Evolutionary conservation across 2,888 invertebrate genomes (phyloP).

Genomic region (Carcina quercana): DNA sequence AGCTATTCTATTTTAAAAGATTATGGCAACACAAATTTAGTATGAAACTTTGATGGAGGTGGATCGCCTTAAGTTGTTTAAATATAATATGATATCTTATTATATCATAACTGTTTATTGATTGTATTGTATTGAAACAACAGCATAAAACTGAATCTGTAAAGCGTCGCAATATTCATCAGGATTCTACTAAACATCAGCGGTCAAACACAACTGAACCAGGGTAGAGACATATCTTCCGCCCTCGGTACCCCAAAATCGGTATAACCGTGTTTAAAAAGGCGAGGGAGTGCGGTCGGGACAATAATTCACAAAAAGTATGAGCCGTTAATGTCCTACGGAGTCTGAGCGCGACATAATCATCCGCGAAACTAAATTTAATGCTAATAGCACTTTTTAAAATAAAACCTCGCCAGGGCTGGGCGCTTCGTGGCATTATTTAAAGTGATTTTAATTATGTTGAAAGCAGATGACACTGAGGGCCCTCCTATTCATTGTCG

Average conservation of each 20-base stretch:
- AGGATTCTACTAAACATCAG: too few species aligned
- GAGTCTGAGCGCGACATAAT: constrained; percentile 67
- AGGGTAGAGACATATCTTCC: too few species aligned
- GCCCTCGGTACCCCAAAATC: constrained; percentile 30
- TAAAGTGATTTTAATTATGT: constrained; percentile 75
- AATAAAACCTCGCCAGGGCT: constrained; percentile 63
- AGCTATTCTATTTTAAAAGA: too few species aligned
- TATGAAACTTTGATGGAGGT: too few species aligned
- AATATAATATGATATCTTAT: too few species aligned
- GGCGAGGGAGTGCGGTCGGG: constrained; percentile 49
- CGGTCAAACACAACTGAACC: too few species aligned
- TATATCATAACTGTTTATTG: too few species aligned
- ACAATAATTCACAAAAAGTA: constrained; percentile 72
- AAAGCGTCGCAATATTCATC: too few species aligned
- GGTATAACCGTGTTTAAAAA: constrained; percentile 60
- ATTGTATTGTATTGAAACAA: too few species aligned
- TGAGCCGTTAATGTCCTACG: constrained; percentile 60
- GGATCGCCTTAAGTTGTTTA: too few species aligned
- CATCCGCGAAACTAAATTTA: constrained; percentile 72
- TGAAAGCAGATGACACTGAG: constrained; percentile 70
- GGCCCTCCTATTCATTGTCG: constrained; percentile 71
- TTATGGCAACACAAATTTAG: too few species aligned
- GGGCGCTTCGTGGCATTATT: constrained; percentile 69
- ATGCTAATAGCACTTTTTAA: constrained; percentile 72
- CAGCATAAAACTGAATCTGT: too few species aligned